Base-by-base conservation (phyloP, 2,113 vertebrate genomes). In the Emydura subglobosa region DNA sequence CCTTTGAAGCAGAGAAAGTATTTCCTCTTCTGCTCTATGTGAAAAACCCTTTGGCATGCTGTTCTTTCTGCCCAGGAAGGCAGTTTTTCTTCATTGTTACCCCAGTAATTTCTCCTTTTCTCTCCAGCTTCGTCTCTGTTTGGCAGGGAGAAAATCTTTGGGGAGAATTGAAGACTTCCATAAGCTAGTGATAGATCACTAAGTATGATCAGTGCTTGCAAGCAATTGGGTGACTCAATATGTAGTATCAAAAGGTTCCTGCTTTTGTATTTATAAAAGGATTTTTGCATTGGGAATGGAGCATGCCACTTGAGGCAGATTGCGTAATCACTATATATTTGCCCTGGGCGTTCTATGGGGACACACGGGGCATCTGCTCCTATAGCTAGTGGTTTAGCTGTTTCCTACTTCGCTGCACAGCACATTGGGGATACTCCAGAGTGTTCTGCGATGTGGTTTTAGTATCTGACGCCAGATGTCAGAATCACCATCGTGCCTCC, bases 101-200 rank as follows among this genome's bases (percentile, higher is more conserved):
- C 0, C 0, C 10, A 57, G 19, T 4, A n/a, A 0, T 9, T 1
- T 2, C 34, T 4, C 24, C 4, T 55, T 50, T 14, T 47, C 25
- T 24, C 11, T 78, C 42, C 6, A 85, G 55, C 25, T n/a, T 61
- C 57, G 10, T 42, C 50, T 5, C 16, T 6, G 4, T 10, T 3
- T 7, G 59, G 65, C 79, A 29, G 51, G n/a, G 59, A 1, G 21
- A 49, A 13, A 81, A 47, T 19, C 31, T 82, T 85, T 61, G n/a
- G 29, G 51, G 49, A 94, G 65, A 72, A 82, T n/a, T 25, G 59
- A 57, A 27, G 34, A 13, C 22, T 50, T 44, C 19, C n/a, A 9
- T 22, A 72, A 24, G 0, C 0, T 24, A 42, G 50, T 25, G 19
- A 8, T 8, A 3, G 1, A 42, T 51, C 6, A 72, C 13, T 25